A percentile compares a stretch with the other conserved stretches of the same genome.
Conservation (phyloP, 1,140 invertebrate genomes). For the Drosophila sproati region DNA sequence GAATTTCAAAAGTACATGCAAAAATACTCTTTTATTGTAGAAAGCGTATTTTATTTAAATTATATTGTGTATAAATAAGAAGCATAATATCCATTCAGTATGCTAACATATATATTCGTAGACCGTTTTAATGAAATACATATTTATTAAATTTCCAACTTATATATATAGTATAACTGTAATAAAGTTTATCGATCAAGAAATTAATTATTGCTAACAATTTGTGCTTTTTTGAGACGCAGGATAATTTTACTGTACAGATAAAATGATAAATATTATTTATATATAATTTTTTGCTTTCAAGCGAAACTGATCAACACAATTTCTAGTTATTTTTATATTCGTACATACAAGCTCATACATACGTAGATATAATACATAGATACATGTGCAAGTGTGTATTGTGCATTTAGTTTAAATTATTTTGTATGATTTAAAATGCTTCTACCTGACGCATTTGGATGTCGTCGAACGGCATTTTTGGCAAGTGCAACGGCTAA, state of each 20-base stretch:
- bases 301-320: conserved; percentile 10
- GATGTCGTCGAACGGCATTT: conserved; percentile 31
- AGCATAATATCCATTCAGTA: no score
- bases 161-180: no score
- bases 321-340: conserved; percentile 6
- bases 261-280: background rate
- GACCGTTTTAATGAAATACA: no score
- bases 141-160: no score
- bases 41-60: background rate
- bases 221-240: no score
- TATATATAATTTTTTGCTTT: background rate
- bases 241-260: no score
- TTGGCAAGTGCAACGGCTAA: conserved; percentile 45
- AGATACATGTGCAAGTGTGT: background rate
- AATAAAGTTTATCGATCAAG: no score
- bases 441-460: conserved; percentile 29
- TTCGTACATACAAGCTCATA: background rate
- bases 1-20: background rate
- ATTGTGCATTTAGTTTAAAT: background rate
- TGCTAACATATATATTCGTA: no score
- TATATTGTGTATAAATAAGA: no score
- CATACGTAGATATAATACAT: background rate
- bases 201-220: no score
- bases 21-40: background rate
- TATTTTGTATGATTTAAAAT: conserved; percentile 21